Evolutionary conservation across 2,797 vertebrate genomes (phyloP), one percentile per base, ranked within the genome.

Genomic region (Agapornis canus): DNA sequence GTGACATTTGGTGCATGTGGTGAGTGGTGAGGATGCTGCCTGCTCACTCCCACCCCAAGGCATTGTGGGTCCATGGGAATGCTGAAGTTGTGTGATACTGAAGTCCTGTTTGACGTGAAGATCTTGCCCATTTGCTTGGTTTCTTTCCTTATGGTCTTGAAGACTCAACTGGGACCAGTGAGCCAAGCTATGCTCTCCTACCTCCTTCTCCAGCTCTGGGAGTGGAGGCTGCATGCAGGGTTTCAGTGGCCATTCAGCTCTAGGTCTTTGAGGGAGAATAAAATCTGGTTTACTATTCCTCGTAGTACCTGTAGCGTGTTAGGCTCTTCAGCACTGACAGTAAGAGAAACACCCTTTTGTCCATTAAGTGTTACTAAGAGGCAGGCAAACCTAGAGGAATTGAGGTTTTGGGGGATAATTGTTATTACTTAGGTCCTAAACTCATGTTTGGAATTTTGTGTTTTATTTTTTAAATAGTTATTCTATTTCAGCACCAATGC

Each of bases 271-370:
- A 94, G 91, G 91, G 88, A 93, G 94, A 90, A 94, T 91, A 49
- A 90, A 89, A 93, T 86, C 92, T 86, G 73, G 78, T 93, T 92
- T 91, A 40, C 86, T 96, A 23, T 94, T 97, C 89, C 85, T 89
- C 82, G 73, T 66, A 32, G 77, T 88, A 93, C 89, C 92, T 88
- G 82, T 4, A 1, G 76, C 6, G 76, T 57, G 56, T 57, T 22
- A 57, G 54, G 87, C 89, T 96, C 87, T 91, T 95, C 66, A 84
- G 79, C 0, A 14, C 84, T 83, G 80, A 90, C 82, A 96, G 94
- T 89, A 47, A 39, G 79, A 91, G 89, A 87, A 91, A 65, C 52
- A 0, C 4, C 82, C 87, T 94, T 95, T 95, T 95, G 84, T 96
- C 59, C 76, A 5, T 45, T 2, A 77, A 96, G 82, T 88, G 85